Evolutionary conservation across 64 coral and sea anemone species (phyloP).

Genomic region (Pocillopora damicornis): DNA sequence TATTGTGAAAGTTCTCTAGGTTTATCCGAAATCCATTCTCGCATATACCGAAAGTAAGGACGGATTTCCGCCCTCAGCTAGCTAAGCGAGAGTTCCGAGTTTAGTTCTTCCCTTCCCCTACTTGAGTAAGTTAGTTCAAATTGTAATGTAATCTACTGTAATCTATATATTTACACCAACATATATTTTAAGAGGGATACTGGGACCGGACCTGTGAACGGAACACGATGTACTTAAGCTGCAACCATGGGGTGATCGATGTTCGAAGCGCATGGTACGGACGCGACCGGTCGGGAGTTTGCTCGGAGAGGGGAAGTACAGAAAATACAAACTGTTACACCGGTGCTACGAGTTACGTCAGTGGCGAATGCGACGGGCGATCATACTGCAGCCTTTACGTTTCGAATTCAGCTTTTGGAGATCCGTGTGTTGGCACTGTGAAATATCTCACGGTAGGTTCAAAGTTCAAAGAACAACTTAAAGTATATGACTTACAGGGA

Average conservation of each 20-base stretch:
- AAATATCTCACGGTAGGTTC: conserved; percentile 9
- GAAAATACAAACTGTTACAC: not conserved
- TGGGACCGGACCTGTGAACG: not conserved
- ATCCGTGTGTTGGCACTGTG: conserved; percentile 6
- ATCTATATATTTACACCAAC: too few species aligned
- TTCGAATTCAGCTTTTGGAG: not conserved
- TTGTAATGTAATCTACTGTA: too few species aligned
- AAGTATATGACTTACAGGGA: too few species aligned
- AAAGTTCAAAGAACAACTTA: not conserved
- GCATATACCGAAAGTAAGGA: too few species aligned
- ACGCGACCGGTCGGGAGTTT: not conserved
- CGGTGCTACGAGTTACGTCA: not conserved
- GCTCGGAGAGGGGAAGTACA: not conserved
- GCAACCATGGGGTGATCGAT: not conserved
- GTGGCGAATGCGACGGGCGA: not conserved
- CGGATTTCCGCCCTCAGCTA: too few species aligned
- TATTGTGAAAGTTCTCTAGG: too few species aligned
- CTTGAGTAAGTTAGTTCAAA: too few species aligned
- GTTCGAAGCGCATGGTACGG: not conserved
- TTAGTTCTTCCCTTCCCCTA: too few species aligned
- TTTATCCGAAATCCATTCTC: too few species aligned
- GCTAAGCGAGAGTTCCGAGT: too few species aligned
- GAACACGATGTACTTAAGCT: not conserved
- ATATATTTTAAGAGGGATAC: too few species aligned
- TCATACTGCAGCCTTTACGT: not conserved